These are phyloP conservation scores for Carollia perspicillata DNA, from an alignment of 2,113 vertebrate genomes.

Conservation along the genomic window DNA sequence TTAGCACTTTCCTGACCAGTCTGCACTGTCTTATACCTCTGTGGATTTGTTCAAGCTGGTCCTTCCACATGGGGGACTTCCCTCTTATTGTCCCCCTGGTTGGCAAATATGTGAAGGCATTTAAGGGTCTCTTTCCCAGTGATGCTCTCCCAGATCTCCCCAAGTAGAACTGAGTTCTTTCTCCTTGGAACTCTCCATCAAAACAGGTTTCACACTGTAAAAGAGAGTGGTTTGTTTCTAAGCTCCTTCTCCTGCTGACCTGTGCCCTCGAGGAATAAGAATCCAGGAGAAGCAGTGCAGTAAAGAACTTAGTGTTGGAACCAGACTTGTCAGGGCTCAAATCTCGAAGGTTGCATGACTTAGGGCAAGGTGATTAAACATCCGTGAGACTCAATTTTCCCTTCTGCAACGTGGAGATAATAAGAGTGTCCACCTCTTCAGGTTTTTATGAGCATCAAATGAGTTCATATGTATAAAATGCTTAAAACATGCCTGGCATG, in stretches of 20 bases:
- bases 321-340: not conserved
- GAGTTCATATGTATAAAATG: not conserved
- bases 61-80: not conserved
- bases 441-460: not conserved
- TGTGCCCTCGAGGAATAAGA: not conserved
- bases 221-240: not conserved
- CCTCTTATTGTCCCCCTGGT: not conserved
- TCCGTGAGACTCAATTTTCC: not conserved
- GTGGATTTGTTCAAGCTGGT: not conserved
- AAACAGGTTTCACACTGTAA: not conserved
- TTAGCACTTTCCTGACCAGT: not conserved
- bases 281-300: fast-evolving
- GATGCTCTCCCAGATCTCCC: not conserved
- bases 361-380: not conserved
- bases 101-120: too few species aligned
- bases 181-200: not conserved
- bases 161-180: not conserved
- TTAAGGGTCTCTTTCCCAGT: not conserved
- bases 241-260: not conserved
- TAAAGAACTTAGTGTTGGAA: not conserved
- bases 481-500: not conserved
- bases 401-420: not conserved
- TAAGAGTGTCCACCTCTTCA: not conserved
- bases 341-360: not conserved
- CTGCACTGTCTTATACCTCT: fast-evolving